Conservation (phyloP, 1,140 invertebrate species). For the Teleogryllus occipitalis region DNA sequence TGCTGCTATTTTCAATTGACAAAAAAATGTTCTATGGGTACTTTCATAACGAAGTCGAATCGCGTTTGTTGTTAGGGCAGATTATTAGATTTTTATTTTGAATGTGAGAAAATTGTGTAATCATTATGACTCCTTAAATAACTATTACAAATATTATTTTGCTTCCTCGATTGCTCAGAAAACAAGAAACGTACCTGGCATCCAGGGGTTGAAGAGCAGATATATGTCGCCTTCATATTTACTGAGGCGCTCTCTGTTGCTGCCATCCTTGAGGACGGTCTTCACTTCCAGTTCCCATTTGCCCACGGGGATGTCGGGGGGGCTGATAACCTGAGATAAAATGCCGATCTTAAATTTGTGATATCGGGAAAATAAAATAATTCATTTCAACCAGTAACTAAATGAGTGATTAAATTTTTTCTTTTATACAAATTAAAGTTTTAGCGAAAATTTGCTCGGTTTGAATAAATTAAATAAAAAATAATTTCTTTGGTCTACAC, state of each 20-base stretch:
- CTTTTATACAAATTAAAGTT: too few relatives aligned
- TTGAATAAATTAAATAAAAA: too few relatives aligned
- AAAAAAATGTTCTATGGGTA: too few relatives aligned
- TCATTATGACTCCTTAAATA: not conserved
- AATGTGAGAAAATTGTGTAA: not conserved
- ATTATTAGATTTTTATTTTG: not conserved
- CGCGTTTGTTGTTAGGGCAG: not conserved
- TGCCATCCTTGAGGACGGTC: constrained; percentile 8
- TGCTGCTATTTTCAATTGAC: too few relatives aligned
- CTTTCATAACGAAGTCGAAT: not conserved
- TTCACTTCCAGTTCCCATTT: constrained; percentile 19
- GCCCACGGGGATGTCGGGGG: constrained; percentile 21
- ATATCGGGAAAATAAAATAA: not conserved
- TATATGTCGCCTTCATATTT: constrained; percentile 37
- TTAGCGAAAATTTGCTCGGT: too few relatives aligned
- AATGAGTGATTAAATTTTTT: too few relatives aligned
- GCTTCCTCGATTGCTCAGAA: not conserved
- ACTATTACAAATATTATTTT: not conserved
- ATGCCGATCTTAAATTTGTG: not conserved
- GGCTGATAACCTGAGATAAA: constrained; percentile 8
- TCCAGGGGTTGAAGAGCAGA: constrained; percentile 47
- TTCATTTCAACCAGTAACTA: not conserved
- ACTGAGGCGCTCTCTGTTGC: constrained; percentile 19
- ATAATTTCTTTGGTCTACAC: too few relatives aligned
- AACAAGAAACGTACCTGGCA: constrained; percentile 34